Base-by-base conservation (phyloP, 2,113 vertebrate genomes). In the Hippoglossus stenolepis region DNA sequence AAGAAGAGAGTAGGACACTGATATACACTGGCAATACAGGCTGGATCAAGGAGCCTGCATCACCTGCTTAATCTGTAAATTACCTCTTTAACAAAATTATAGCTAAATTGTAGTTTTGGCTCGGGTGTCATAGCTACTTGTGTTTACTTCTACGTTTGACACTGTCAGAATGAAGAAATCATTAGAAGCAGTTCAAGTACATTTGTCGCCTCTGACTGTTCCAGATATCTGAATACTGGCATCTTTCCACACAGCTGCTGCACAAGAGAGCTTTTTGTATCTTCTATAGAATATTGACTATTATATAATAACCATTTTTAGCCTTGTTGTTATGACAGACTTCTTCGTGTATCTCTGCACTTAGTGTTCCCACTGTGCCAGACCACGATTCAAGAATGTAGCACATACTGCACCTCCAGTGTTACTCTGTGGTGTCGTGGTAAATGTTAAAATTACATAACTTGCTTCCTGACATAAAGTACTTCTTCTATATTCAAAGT, bases 361-460 rank as follows among this genome's bases (percentile, higher is more conserved):
- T 59, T 51, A 17, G 47, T 17, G 14, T 51, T 51, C 47, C 20
- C 18, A 51, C 17, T 18, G 26, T 53, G 21, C 24, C 38, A 60
- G 31, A 65, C 21, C 20, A 73, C 12, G 11, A 43, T 15, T 49
- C 21, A 10, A 69, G 15, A 62, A 43, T 28, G 10, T 12, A 15
- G 28, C 14, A 38, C 49, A 53, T 2, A 1, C 0, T 63, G 53
- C 28, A 40, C 13, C 21, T 64, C 5, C 54, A 40, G 23, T 18
- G 12, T 43, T 49, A 21, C 26, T 49, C 18, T 57, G 31, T 51
- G 56, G 24, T 38, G 17, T 54, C 5, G 3, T 58, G 73, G n/a
- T 54, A 47, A 79, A 76, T n/a, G 56, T 57, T 67, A 63, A 62
- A 10, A 15, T 21, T 7, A 10, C n/a, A 24, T 8, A 43, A 38